A percentile compares a stretch with the other conserved stretches of the same genome.
phyloP scores from a whole-genome alignment of 92 coral and sea anemone genomes.

The Bergia puertoricense region DNA sequence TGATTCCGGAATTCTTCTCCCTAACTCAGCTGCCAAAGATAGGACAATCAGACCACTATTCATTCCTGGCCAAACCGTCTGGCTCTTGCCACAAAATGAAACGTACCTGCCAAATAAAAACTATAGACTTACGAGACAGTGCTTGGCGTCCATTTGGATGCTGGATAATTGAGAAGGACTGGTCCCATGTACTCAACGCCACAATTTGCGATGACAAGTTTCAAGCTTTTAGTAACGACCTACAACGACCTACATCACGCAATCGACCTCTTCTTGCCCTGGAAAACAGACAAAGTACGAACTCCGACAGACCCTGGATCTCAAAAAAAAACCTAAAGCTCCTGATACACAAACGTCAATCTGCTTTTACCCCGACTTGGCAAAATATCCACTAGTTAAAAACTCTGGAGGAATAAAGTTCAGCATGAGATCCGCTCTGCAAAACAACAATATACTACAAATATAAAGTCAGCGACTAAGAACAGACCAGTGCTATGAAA shows the following conservation, averaged over 20 bases:
- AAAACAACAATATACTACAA: conserved; percentile 29
- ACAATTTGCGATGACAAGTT: conserved; percentile 36
- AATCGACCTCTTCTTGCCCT: conserved; percentile 37
- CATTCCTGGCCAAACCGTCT: too few species aligned
- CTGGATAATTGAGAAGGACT: conserved; percentile 40
- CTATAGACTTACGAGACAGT: conserved; percentile 44
- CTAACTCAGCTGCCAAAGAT: too few species aligned
- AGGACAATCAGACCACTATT: too few species aligned
- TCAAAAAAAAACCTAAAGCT: conserved; percentile 45
- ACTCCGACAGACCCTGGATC: conserved; percentile 49
- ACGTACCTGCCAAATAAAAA: not conserved
- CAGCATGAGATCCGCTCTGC: conserved; percentile 37
- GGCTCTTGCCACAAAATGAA: not conserved
- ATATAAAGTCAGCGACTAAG: conserved; percentile 46
- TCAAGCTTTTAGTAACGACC: conserved; percentile 29
- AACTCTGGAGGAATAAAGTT: conserved; percentile 17
- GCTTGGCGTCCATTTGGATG: conserved; percentile 50
- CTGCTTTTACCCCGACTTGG: conserved; percentile 42
- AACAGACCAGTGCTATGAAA: conserved; percentile 32
- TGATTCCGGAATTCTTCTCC: too few species aligned
- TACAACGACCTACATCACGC: conserved; percentile 47
- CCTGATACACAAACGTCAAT: conserved; percentile 45
- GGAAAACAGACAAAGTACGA: conserved; percentile 30
- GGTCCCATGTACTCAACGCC: conserved; percentile 15
- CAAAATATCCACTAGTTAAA: conserved; percentile 32